Percentiles rank a stretch among this genome's conserved stretches.
These are phyloP conservation scores for Iselma pallidipennis DNA, from an alignment of 2,888 invertebrate species.

Conservation along the genomic window DNA sequence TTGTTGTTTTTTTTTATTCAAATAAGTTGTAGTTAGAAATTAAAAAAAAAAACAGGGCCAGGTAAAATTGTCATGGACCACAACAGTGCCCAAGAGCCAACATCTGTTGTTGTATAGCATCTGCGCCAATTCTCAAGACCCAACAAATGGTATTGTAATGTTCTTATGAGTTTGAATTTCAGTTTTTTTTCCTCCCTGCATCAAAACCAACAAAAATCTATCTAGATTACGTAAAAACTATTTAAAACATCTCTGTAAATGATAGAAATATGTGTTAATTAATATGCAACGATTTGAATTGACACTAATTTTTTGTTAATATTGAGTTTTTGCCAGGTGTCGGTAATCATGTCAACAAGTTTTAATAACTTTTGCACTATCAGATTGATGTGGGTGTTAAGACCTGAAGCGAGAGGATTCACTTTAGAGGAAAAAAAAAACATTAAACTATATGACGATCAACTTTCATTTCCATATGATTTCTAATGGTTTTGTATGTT, in stretches of 20 bases:
- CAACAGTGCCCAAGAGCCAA: conserved; percentile 30
- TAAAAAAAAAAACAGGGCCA: background rate
- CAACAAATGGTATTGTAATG: conserved; percentile 18
- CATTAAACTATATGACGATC: conserved; percentile 28
- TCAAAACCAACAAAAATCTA: background rate
- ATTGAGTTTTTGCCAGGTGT: background rate
- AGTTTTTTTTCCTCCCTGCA: background rate
- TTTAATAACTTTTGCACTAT: conserved; percentile 2
- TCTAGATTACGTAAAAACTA: background rate
- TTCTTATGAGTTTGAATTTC: conserved; percentile 12
- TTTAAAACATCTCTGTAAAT: no score
- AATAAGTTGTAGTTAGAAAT: background rate
- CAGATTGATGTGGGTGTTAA: conserved; percentile 14
- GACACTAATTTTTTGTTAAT: background rate
- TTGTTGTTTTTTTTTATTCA: background rate
- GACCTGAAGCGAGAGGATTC: conserved; percentile 14
- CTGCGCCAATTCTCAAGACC: conserved; percentile 26
- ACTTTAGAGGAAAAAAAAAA: conserved; percentile 25
- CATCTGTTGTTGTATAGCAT: conserved; percentile 33
- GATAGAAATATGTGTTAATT: background rate
- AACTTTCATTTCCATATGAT: conserved; percentile 50
- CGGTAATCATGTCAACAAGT: background rate
- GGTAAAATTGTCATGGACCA: conserved; percentile 25
- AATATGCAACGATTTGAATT: background rate
- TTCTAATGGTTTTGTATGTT: conserved; percentile 38